Conservation (phyloP, 1,140 invertebrate species). For the Drosophila repleta region DNA sequence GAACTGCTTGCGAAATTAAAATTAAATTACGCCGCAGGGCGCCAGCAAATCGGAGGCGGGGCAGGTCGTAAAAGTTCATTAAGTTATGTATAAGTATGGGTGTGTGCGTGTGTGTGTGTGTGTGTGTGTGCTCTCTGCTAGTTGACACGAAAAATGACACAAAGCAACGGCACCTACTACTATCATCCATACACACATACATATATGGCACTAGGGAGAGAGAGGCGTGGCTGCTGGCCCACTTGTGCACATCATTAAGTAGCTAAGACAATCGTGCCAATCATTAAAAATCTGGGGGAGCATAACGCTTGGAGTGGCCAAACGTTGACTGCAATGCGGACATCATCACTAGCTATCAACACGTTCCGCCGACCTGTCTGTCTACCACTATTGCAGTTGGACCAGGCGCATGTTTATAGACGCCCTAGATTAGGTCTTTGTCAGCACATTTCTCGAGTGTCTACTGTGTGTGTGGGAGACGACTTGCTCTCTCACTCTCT, state of each 20-base stretch:
- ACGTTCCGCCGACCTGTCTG: conserved; percentile 69
- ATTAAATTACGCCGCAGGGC: conserved; percentile 64
- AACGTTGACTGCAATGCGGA: conserved; percentile 63
- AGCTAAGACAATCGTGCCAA: conserved; percentile 81
- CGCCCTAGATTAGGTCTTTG: conserved; percentile 82
- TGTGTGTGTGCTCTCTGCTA: conserved; percentile 40
- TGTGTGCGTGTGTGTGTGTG: conserved; percentile 2
- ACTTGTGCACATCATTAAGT: conserved; percentile 76
- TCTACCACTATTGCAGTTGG: conserved; percentile 68
- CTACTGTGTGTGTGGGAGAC: conserved; percentile 51
- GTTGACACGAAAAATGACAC: conserved; percentile 70
- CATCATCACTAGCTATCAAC: conserved; percentile 66
- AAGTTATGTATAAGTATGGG: conserved; percentile 50
- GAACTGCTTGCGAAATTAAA: conserved; percentile 80
- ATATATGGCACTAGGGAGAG: background rate
- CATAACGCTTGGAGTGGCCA: conserved; percentile 60
- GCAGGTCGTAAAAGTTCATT: conserved; percentile 68
- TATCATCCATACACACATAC: background rate
- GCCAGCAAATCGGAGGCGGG: background rate
- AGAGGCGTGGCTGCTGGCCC: conserved; percentile 18
- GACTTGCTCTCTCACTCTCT: conserved; percentile 10
- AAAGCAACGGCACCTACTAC: conserved; percentile 25
- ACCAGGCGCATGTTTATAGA: conserved; percentile 74
- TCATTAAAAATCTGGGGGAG: conserved; percentile 75
- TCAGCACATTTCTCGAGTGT: conserved; percentile 75